Conservation (phyloP, 2,888 invertebrate species). For the Aquatica leii region DNA sequence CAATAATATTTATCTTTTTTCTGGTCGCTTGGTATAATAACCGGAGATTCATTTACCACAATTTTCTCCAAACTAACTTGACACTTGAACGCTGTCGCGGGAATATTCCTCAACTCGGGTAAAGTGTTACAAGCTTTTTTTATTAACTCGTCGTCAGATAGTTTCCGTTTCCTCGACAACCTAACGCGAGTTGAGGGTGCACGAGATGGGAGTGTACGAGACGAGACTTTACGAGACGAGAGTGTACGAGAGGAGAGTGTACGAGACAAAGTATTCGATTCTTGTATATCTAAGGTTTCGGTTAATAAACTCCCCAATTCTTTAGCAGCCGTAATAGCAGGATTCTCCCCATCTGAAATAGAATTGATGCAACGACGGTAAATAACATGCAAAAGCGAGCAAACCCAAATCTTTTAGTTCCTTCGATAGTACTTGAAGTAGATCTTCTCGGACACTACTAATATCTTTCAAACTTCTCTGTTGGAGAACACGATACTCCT, state of each 20-base stretch:
- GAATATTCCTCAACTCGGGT: slow-evolving; percentile 10
- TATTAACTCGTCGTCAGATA: slow-evolving; percentile 21
- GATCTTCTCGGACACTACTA: neutral
- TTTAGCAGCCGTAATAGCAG: neutral
- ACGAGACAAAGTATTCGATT: too few relatives aligned
- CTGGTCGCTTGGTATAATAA: neutral
- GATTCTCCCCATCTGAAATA: neutral
- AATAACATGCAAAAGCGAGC: too few relatives aligned
- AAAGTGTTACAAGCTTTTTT: slow-evolving; percentile 6
- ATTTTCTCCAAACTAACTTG: slow-evolving; percentile 16
- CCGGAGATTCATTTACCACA: neutral
- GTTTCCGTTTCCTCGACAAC: neutral
- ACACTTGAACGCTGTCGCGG: slow-evolving; percentile 10
- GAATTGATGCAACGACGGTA: too few relatives aligned
- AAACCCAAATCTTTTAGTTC: neutral
- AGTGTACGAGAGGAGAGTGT: too few relatives aligned
- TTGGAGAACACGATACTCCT: neutral
- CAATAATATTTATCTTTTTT: slow-evolving; percentile 12
- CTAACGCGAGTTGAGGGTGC: too few relatives aligned
- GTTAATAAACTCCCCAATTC: slow-evolving; percentile 9
- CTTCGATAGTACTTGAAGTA: neutral
- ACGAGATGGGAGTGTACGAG: too few relatives aligned
- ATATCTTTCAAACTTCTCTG: too few relatives aligned
- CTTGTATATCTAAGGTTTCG: neutral
- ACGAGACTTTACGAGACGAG: too few relatives aligned